phyloP scores from a whole-genome alignment of 2,113 vertebrate genomes.

The Piaya cayana region DNA sequence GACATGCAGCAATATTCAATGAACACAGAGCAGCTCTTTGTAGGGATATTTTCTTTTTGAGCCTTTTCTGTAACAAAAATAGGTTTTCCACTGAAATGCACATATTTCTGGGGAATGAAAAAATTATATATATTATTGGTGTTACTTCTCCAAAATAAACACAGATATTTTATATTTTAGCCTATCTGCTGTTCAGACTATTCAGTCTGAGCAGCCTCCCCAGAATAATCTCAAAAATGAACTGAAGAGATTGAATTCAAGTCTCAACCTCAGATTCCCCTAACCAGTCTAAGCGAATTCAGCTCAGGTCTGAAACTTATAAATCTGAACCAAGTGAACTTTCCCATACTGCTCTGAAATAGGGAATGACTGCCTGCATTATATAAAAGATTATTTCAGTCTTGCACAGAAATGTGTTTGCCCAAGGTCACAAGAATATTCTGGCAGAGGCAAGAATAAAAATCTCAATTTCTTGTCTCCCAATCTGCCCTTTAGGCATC shows the following conservation, averaged over 20 bases:
- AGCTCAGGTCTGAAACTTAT: not conserved
- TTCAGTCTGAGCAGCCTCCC: not conserved
- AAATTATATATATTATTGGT: not conserved
- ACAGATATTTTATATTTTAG: not conserved
- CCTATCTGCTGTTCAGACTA: conserved; percentile 15
- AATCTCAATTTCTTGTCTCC: conserved; percentile 12
- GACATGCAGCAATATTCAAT: conserved; percentile 40
- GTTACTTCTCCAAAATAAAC: conserved; percentile 36
- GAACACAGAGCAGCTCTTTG: conserved; percentile 36
- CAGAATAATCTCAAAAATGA: conserved; percentile 8
- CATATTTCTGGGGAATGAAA: conserved; percentile 21
- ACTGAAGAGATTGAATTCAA: conserved; percentile 1
- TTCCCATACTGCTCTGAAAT: not conserved
- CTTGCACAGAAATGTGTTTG: not conserved
- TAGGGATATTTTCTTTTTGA: conserved; percentile 58
- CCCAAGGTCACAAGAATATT: conserved; percentile 31
- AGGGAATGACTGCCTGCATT: not conserved
- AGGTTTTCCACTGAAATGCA: conserved; percentile 27
- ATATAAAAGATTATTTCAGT: conserved; percentile 18
- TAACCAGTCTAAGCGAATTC: not conserved
- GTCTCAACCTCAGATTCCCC: not conserved
- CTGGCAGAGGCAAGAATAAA: conserved; percentile 4
- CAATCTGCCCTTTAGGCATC: conserved; percentile 2
- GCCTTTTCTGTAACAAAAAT: conserved; percentile 57
- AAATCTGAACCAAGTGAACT: not conserved